Evolutionary conservation across 2,888 invertebrate species (phyloP), one percentile per base, ranked within the genome.

Genomic region (Ophion ventricosus): DNA sequence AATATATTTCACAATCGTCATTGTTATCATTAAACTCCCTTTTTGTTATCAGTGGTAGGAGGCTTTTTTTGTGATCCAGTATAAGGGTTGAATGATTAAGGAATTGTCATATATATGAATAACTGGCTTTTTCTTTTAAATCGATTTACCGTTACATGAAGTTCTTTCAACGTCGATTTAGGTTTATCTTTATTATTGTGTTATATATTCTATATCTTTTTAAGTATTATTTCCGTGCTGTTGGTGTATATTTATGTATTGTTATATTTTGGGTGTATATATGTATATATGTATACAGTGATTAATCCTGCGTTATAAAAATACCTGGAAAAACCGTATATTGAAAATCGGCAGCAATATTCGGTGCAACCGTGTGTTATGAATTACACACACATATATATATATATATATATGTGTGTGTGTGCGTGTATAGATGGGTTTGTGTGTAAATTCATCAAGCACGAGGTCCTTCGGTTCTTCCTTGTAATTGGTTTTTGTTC

Each of bases 1-100:
- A 88, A 91, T 86, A 87, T 89, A 89, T 89, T 89, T 90, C 88
- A 88, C 89, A 89, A 90, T 88, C 86, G 89, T 89, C 88, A 88
- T 82, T 86, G 87, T 90, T 87, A 82, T 78, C 72, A 80, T 83
- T 79, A 26, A 40, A 67, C 25, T 69, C 23, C 25, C 11, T 61
- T 43, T 72, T 59, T 17, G 64, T 73, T 67, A 67, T 74, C 57
- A 49, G 56, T 80, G 70, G 40, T 56, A 49, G n/a, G 49, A 56
- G 2, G n/a, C 25, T 20, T 61, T 49, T 73, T 72, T n/a, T 26
- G 63, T 77, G 76, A 56, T 77, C 73, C 7, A 7, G 61, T 25
- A 11, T 66, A 43, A 69, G 20, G 64, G 25, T 63, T 67, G 25
- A 29, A 75, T 66, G 29, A 56, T 80, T 23, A 11, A 43, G 67